Conservation (phyloP, 2,797 vertebrate species). For the Coendou prehensilis region DNA sequence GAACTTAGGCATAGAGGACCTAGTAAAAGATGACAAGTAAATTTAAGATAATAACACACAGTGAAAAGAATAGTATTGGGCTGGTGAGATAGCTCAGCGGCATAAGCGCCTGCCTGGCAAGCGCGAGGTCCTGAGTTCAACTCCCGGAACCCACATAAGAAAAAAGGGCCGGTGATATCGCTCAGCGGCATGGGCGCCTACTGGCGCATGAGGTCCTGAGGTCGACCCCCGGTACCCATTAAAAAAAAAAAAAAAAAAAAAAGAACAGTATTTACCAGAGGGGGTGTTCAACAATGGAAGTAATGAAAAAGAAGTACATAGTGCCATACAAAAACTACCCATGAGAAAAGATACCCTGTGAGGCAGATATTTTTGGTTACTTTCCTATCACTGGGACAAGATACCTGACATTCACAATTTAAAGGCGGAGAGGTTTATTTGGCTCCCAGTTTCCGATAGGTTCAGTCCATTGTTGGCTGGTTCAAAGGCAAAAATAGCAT, state of each 20-base stretch:
- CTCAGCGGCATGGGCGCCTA: no score
- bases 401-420: background rate
- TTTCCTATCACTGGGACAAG: background rate
- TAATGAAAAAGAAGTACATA: background rate
- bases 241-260: background rate
- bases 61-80: background rate
- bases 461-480: background rate
- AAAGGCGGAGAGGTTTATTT: background rate
- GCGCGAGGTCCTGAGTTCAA: no score
- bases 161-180: no score
- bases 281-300: background rate
- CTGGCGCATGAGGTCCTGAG: no score
- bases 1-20: background rate
- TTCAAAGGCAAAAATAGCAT: background rate
- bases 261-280: conserved; percentile 26
- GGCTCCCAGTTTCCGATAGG: background rate
- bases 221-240: no score
- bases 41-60: conserved; percentile 25
- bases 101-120: no score
- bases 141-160: no score
- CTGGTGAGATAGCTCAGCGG: no score
- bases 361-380: background rate
- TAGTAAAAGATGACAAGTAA: conserved; percentile 49
- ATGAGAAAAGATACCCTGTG: background rate
- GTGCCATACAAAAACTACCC: background rate